Evolutionary conservation across 35 echinoderm and acorn worm genomes (phyloP).

Genomic region (Apostichopus californicus): DNA sequence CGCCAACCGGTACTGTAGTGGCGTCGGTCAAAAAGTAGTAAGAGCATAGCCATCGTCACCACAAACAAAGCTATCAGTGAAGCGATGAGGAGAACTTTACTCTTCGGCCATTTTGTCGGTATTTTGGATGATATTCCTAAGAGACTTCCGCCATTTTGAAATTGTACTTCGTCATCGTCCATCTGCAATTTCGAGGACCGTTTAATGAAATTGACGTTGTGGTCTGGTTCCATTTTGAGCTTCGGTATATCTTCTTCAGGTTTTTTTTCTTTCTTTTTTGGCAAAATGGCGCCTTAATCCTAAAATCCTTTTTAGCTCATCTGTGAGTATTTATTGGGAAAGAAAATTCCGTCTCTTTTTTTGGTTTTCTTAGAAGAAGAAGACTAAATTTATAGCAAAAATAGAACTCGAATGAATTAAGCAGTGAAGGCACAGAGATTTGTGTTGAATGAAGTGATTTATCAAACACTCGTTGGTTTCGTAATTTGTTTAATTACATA

Average conservation of each 20-base stretch:
- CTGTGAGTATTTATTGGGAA: no score
- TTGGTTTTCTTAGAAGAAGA: no score
- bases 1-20: constrained; percentile 6
- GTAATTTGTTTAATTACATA: no score
- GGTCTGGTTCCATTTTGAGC: constrained; percentile 30
- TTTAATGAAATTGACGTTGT: constrained; percentile 66
- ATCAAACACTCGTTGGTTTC: no score
- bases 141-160: constrained; percentile 50
- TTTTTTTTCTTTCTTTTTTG: no score
- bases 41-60: constrained; percentile 40
- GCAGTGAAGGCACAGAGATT: no score
- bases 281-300: no score
- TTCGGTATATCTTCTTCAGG: background rate
- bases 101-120: constrained; percentile 19
- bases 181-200: constrained; percentile 36
- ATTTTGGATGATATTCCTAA: constrained; percentile 6
- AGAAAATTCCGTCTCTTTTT: no score
- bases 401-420: no score
- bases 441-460: no score
- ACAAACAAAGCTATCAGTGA: constrained; percentile 40
- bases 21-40: constrained; percentile 60
- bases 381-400: no score
- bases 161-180: constrained; percentile 64
- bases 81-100: constrained; percentile 26
- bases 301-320: no score